Evolutionary conservation across 2,797 vertebrate species (phyloP).

Genomic region (Numenius phaeopus): DNA sequence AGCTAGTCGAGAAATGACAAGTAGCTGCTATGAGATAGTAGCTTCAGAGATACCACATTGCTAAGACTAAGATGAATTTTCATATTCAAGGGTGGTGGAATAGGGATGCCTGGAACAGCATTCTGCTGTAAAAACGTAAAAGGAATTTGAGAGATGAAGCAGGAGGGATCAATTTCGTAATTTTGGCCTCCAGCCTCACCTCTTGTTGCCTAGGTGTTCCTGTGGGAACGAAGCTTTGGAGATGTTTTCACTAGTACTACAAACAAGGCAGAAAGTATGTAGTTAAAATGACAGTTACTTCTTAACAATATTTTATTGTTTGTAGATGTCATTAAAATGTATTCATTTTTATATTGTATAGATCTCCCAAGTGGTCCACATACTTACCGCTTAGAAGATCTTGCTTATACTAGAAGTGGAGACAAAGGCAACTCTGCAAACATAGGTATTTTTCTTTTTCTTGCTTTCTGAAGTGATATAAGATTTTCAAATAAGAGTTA

Average conservation of each 20-base stretch:
- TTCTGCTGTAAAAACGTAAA: neutral
- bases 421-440: constrained; percentile 90
- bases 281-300: neutral
- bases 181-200: neutral
- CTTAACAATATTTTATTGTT: neutral
- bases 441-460: constrained; percentile 80
- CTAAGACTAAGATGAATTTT: neutral
- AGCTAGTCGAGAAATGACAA: neutral
- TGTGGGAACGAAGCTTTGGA: neutral
- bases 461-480: neutral
- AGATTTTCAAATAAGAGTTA: neutral
- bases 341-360: constrained; percentile 52
- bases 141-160: neutral
- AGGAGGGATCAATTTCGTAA: neutral
- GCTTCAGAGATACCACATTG: neutral
- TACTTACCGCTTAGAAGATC: constrained; percentile 85
- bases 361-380: constrained; percentile 86
- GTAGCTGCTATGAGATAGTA: neutral
- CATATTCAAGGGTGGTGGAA: neutral
- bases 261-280: neutral
- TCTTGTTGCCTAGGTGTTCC: neutral
- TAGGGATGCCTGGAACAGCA: neutral
- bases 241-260: neutral
- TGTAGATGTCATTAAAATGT: neutral
- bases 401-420: constrained; percentile 88